phyloP scores from a whole-genome alignment of 2,113 vertebrate species.

The Vulpes vulpes region DNA sequence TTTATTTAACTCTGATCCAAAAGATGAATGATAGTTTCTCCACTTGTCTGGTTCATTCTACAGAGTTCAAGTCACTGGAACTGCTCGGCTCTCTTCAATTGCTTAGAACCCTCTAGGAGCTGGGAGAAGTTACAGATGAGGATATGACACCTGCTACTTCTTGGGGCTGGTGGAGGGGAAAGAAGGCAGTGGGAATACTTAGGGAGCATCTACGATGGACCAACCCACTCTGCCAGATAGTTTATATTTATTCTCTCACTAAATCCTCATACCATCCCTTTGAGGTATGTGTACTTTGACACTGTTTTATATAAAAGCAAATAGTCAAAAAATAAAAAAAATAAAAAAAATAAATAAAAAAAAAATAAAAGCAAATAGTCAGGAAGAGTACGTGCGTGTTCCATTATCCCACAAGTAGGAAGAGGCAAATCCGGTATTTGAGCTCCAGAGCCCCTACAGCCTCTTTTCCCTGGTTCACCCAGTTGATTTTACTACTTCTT shows the following conservation, averaged over 20 bases:
- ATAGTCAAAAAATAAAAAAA: too few relatives aligned
- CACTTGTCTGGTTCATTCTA: background rate
- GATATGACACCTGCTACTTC: background rate
- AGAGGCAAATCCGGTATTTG: background rate
- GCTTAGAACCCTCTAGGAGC: background rate
- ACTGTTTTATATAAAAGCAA: conserved; percentile 1
- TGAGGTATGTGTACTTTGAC: background rate
- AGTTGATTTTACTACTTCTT: background rate
- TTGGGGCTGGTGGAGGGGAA: background rate
- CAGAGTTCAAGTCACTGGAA: background rate
- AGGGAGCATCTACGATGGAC: background rate
- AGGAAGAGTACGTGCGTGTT: background rate
- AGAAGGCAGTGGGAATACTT: background rate
- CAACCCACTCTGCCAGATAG: background rate
- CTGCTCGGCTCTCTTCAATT: background rate
- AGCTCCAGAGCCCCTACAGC: background rate
- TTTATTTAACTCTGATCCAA: background rate
- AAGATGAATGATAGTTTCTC: background rate
- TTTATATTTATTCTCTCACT: background rate
- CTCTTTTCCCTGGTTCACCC: too few relatives aligned
- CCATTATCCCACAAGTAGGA: background rate
- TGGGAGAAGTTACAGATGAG: background rate
- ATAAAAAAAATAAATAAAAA: too few relatives aligned
- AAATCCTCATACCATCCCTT: background rate
- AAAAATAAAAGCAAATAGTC: conserved; percentile 15